Evolutionary conservation across 1,140 invertebrate genomes (phyloP), one percentile per base, ranked within the genome.

Genomic region (Samia ricini): DNA sequence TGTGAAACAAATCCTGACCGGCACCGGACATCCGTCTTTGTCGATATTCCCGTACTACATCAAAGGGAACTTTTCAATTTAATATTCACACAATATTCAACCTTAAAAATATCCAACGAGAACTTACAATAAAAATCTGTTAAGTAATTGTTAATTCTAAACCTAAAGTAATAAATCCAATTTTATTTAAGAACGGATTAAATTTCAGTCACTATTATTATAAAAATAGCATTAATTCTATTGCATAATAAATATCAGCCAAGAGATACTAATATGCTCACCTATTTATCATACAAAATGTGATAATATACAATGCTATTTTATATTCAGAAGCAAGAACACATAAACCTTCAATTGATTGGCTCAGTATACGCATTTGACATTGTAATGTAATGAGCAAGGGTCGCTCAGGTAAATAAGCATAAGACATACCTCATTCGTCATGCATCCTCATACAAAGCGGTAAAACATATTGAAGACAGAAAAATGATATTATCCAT

Each of bases 1-100:
- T 86, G 85, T 88, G 87, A 87, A 89, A 88, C 79, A 81, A 89
- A 89, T 87, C 85, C 87, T 89, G 87, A 87, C 87, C 87, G 87
- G 85, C 80, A 88, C 84, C 87, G 87, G 87, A 89, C 87, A 81
- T 90, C 87, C 87, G 87, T 88, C 87, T 89, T 88, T 85, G 85
- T 86, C 81, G 81, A 89, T 88, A 87, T 88, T 89, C 84, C 85
- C 77, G 80, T 88, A 82, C 83, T 77, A 89, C 87, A 87, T 89
- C 87, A 89, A 89, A 89, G 83, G 81, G 81, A 85, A 63, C 64
- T 64, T 71, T 70, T 60, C 23, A 77, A 71, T 69, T 66, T 64
- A 59, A 50, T 51, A 33, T 12, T 26, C 68, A 72, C 77, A 65
- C 72, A 71, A 85, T 69, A 79, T 81, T 79, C 73, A 74, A 84